Conservation (phyloP, 2,113 vertebrate genomes). For the Indri indri region DNA sequence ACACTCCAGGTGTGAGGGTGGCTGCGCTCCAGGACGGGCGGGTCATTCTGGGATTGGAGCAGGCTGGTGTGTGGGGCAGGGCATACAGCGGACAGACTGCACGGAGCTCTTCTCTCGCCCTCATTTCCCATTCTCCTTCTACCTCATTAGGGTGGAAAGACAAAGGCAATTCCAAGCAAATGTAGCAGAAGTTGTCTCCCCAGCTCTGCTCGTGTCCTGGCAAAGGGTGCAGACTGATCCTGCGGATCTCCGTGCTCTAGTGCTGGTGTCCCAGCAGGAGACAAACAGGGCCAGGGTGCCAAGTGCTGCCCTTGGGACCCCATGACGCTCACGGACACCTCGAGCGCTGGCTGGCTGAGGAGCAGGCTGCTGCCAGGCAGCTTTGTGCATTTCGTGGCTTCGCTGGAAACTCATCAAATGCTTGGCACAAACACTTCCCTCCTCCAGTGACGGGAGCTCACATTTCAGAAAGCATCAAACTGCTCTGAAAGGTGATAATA, state of each 20-base stretch:
- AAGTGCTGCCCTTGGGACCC: neutral
- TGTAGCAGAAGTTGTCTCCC: neutral
- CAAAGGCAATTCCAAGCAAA: neutral
- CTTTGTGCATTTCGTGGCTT: neutral
- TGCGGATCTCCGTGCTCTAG: neutral
- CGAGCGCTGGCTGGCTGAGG: neutral
- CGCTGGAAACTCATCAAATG: neutral
- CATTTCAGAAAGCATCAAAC: neutral
- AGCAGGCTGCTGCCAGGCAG: neutral
- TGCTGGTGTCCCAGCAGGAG: neutral
- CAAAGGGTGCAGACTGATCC: neutral
- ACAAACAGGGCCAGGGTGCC: neutral
- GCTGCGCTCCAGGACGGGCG: neutral
- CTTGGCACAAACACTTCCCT: neutral
- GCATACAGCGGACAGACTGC: neutral
- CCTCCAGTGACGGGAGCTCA: neutral
- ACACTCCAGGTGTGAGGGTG: neutral
- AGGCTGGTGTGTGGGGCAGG: accelerated
- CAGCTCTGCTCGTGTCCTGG: neutral
- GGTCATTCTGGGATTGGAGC: neutral
- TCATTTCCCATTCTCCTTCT: neutral
- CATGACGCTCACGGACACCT: accelerated
- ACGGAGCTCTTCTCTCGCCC: neutral
- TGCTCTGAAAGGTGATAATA: neutral
- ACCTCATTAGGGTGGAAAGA: neutral